Evolutionary conservation across 2,888 invertebrate species (phyloP).

Genomic region (Netelia virgata): DNA sequence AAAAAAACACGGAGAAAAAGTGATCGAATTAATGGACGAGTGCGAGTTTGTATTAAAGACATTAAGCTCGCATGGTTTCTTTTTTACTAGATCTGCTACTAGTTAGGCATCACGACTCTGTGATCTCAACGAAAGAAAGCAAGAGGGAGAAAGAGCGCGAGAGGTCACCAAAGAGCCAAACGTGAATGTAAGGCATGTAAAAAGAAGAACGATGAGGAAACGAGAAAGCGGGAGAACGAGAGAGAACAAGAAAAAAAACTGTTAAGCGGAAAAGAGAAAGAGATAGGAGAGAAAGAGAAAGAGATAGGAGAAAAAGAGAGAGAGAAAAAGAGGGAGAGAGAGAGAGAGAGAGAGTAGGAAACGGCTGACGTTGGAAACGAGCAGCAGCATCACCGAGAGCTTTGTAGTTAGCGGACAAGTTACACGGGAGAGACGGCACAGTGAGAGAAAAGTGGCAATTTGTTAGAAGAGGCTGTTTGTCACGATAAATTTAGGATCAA

Average conservation of each 20-base stretch:
- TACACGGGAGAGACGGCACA: slow-evolving; percentile 70
- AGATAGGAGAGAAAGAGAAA: slow-evolving; percentile 60
- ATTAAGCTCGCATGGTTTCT: slow-evolving; percentile 19
- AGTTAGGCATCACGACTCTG: slow-evolving; percentile 70
- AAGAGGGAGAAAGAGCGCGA: slow-evolving; percentile 65
- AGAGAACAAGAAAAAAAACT: slow-evolving; percentile 57
- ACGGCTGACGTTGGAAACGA: slow-evolving; percentile 21
- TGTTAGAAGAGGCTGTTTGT: slow-evolving; percentile 74
- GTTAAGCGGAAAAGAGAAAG: slow-evolving; percentile 9
- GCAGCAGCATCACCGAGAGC: slow-evolving; percentile 53
- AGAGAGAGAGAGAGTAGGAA: background rate
- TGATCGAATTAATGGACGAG: slow-evolving; percentile 32
- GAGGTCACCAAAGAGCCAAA: slow-evolving; percentile 21
- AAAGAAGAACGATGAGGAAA: slow-evolving; percentile 48
- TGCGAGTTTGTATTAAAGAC: slow-evolving; percentile 38
- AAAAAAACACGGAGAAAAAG: background rate
- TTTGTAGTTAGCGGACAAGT: slow-evolving; percentile 78
- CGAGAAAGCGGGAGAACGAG: slow-evolving; percentile 61
- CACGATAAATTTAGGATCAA: slow-evolving; percentile 76
- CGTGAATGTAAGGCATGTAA: slow-evolving; percentile 28
- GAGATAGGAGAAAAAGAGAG: slow-evolving; percentile 51
- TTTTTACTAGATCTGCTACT: slow-evolving; percentile 28
- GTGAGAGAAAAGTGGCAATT: slow-evolving; percentile 77
- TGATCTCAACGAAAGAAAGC: slow-evolving; percentile 70
- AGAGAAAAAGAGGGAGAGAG: slow-evolving; percentile 18